These are phyloP conservation scores for Ia io DNA, from an alignment of 2,113 vertebrate species.

Conservation along the genomic window DNA sequence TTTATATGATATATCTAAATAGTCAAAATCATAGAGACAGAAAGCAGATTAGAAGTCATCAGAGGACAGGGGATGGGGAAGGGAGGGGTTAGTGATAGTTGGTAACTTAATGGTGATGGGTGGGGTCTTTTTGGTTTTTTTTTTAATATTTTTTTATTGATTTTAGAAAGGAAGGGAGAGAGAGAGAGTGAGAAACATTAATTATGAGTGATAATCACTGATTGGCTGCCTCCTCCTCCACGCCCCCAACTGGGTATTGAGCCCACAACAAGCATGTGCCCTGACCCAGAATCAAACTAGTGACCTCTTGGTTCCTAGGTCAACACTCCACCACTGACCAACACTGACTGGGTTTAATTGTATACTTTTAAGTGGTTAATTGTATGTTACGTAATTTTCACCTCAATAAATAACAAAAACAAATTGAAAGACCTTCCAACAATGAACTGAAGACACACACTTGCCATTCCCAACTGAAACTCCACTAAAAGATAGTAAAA, in stretches of 20 bases:
- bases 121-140: background rate
- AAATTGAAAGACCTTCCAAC: background rate
- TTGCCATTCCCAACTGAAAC: background rate
- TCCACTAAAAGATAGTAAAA: background rate
- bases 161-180: no score
- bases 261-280: no score
- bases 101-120: background rate
- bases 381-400: background rate
- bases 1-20: background rate
- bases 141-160: no score
- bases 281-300: no score
- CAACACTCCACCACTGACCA: no score
- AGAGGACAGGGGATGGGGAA: background rate
- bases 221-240: no score
- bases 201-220: no score
- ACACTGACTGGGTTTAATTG: background rate
- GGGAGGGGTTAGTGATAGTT: no score
- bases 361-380: background rate
- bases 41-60: constrained; percentile 5
- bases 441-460: background rate
- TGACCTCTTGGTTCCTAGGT: no score
- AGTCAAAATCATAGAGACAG: background rate
- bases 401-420: constrained; percentile 5
- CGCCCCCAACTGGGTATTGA: no score
- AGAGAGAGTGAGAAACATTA: no score